Evolutionary conservation across 64 coral and sea anemone species (phyloP), one percentile per base, ranked within the genome.

Genomic region (Catalaphyllia jardinei): DNA sequence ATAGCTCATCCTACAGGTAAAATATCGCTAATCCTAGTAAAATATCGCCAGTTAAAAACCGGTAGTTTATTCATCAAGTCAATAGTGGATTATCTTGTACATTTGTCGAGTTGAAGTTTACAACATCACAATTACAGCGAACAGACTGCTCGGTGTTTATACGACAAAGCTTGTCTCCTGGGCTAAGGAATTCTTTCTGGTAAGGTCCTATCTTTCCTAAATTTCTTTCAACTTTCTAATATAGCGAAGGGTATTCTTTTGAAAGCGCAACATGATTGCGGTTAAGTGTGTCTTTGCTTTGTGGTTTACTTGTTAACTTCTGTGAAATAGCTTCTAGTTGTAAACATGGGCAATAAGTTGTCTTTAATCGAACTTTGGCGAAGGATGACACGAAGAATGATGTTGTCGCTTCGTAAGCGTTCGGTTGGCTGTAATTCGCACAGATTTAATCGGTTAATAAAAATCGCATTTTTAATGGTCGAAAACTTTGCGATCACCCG

Each of bases 21-120:
- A 85, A 85, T 85, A 71, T 85, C 81, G 35, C 61, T 85, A 71
- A 85, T 85, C 38, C 61, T 71, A 31, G 81, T 46, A 52, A 50
- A 51, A 69, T 52, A 52, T 52, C 63, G 35, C 62, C 33, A 71
- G 18, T 71, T 49, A 10, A 85, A 85, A 71, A 67, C 63, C 31
- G 12, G 14, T 51, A 33, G 24, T 71, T 18, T 16, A 27, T 24
- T 85, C 81, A 13, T 19, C n/a, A 52, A 11, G 22, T 51, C 33
- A 22, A 13, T 9, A 13, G 18, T 10, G 20, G 35, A 18, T 67
- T 29, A 14, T 49, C 63, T n/a, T 10, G 30, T 67, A 31, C 3
- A 31, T 35, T 85, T 52, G 24, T 27, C 19, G 31, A 52, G 19
- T 29, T 51, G 10, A 24, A 13, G 39, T 85, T 18, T 51, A 33